These are phyloP conservation scores for Sebastes itinus DNA, from an alignment of 2,797 vertebrate genomes.

Conservation along the genomic window DNA sequence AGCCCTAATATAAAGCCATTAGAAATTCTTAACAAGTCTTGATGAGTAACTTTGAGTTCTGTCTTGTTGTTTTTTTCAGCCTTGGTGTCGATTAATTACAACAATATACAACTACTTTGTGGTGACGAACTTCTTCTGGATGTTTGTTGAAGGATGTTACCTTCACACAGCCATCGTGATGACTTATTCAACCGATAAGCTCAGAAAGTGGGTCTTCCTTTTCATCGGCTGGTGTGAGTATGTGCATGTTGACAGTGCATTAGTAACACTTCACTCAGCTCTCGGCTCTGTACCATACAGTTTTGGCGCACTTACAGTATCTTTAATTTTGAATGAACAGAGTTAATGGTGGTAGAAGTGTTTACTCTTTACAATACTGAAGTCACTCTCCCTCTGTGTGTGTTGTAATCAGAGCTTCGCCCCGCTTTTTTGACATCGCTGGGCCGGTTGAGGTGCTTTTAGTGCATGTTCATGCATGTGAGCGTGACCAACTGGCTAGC, in stretches of 20 bases:
- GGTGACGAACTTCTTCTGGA: constrained; percentile 99
- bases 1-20: background rate
- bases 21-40: background rate
- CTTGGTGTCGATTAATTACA: constrained; percentile 96
- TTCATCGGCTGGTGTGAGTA: constrained; percentile 99
- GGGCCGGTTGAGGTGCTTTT: accelerated
- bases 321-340: background rate
- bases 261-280: background rate
- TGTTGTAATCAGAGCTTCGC: too few relatives aligned
- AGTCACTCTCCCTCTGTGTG: too few relatives aligned
- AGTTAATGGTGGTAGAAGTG: background rate
- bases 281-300: background rate
- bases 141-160: constrained; percentile 99
- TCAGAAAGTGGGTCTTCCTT: constrained; percentile 96
- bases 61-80: constrained; percentile 77
- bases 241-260: background rate
- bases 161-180: constrained; percentile 97
- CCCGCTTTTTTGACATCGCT: too few relatives aligned
- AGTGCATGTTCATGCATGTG: too few relatives aligned
- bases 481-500: too few relatives aligned
- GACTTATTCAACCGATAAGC: constrained; percentile 97
- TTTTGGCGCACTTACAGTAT: background rate
- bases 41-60: background rate
- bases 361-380: background rate
- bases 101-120: constrained; percentile 98